Percentiles rank a stretch among this genome's conserved stretches.
These are phyloP conservation scores for Mayetiola destructor DNA, from an alignment of 2,888 invertebrate species.

Conservation along the genomic window DNA sequence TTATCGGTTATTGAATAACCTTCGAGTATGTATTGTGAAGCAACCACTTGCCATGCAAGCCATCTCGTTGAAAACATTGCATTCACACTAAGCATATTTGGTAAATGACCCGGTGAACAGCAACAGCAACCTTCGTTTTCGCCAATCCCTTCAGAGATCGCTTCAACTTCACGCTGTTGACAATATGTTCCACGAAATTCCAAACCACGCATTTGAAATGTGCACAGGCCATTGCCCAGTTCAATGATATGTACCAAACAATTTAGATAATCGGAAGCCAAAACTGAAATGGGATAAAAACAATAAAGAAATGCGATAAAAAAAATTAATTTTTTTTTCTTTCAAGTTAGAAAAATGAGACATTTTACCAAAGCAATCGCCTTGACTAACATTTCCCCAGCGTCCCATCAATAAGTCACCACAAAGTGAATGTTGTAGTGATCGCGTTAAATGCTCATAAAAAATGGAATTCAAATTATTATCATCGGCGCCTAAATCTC, in stretches of 20 bases:
- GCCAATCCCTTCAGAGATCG: constrained; percentile 70
- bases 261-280: constrained; percentile 96
- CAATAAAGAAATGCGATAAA: not conserved
- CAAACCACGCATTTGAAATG: constrained; percentile 92
- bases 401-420: constrained; percentile 84
- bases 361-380: constrained; percentile 73
- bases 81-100: constrained; percentile 81
- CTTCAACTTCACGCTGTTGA: constrained; percentile 96
- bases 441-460: constrained; percentile 94
- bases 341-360: not conserved
- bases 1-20: constrained; percentile 98
- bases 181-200: constrained; percentile 99
- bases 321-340: constrained; percentile 4
- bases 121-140: constrained; percentile 57
- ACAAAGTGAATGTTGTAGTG: constrained; percentile 87
- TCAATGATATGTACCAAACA: constrained; percentile 96
- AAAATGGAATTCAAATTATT: constrained; percentile 98
- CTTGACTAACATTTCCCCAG: constrained; percentile 93
- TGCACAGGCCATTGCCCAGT: constrained; percentile 93
- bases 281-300: constrained; percentile 41
- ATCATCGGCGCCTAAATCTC: constrained; percentile 86
- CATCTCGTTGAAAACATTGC: constrained; percentile 95
- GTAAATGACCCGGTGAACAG: constrained; percentile 77
- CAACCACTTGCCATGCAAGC: constrained; percentile 95
- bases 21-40: constrained; percentile 93